phyloP scores from a whole-genome alignment of 2,888 invertebrate genomes.

The Philereme transversata region DNA sequence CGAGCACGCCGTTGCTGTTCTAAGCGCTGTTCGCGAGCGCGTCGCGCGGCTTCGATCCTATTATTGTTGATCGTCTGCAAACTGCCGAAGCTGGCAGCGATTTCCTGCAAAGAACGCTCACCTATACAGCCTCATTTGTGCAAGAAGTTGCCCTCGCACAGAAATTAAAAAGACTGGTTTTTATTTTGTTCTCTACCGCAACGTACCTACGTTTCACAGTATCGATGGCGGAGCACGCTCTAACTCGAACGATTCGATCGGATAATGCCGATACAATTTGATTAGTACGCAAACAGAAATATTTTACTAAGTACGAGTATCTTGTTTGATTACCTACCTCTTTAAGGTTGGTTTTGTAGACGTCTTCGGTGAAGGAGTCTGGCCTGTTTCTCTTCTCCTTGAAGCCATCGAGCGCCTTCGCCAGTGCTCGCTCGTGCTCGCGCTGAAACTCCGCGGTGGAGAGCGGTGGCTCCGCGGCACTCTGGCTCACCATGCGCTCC shows the following conservation, averaged over 20 bases:
- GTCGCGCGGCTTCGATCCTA: not conserved
- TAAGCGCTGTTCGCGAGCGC: not conserved
- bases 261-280: no score
- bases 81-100: not conserved
- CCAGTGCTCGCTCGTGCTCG: not conserved
- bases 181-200: no score
- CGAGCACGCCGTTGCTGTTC: not conserved
- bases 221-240: not conserved
- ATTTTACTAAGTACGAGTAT: no score
- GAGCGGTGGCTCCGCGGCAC: not conserved
- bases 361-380: not conserved
- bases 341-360: constrained; percentile 4
- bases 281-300: no score
- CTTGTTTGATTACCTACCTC: not conserved
- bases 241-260: no score
- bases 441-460: not conserved
- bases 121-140: not conserved
- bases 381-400: constrained; percentile 2
- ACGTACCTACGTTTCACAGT: not conserved
- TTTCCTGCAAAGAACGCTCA: not conserved
- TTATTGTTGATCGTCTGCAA: not conserved
- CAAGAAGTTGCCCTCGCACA: no score
- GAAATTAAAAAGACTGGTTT: no score
- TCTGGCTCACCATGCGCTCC: constrained; percentile 3
- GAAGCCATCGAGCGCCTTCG: constrained; percentile 1